Base-by-base conservation (phyloP, 2,113 vertebrate species). In the Phocoena phocoena region DNA sequence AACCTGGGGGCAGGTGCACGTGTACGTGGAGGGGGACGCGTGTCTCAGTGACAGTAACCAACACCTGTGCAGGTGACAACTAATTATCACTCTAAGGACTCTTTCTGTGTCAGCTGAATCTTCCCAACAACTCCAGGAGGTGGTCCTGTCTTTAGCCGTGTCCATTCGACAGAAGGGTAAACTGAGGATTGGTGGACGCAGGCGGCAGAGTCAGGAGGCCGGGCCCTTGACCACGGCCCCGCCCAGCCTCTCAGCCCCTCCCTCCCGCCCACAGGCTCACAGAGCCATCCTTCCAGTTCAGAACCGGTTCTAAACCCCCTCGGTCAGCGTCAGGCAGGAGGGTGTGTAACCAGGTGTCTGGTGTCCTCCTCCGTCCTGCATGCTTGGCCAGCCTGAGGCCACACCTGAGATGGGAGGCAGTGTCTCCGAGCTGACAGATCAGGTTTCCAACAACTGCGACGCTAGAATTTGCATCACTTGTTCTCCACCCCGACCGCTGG, bases 251-350 rank as follows among this genome's bases (percentile, higher is more conserved):
- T 44, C 23, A 8, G 50, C 62, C 12, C 44, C 14, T 44, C 36
- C 62, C 55, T 74, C 47, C n/a, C 0, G 1, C 18, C 21, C 26
- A 31, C 36, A 11, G 36, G n/a, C 38, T 53, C 55, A 53, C 36
- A 62, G 60, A 63, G 74, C 9, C 1, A 12, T 6, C 26, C 13
- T 53, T 44, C 41, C 4, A 0, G 13, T 6, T 7, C 1, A 8
- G 55, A 74, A 44, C 26, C 14, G 4, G 4, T 36, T 15, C 55
- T 73, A 14, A 0, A 11, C 44, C 14, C 21, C 33, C 23, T 50
- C 3, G 1, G 41, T 38, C 18, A 18, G 25, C 13, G 2, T 38
- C 58, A 4, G 1, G 58, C 15, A 53, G 58, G 31, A 67, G 36
- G 50, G 17, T 77, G 74, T 33, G 20, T n/a, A 28, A 6, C 47